Evolutionary conservation across 1,140 invertebrate species (phyloP).

Genomic region (Diuraphis noxia): DNA sequence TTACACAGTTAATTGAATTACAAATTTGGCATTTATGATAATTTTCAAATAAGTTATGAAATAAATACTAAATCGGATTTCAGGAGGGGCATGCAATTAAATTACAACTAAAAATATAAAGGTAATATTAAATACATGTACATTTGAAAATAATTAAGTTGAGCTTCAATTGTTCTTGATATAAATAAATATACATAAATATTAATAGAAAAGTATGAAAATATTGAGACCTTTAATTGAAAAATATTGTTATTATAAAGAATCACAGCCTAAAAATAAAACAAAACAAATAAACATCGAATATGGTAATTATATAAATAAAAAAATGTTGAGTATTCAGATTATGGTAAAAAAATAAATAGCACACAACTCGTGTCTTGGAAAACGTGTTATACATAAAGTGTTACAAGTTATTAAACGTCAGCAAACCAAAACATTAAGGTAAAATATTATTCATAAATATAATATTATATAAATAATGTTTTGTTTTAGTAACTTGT

Average conservation of each 20-base stretch:
- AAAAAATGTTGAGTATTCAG: not conserved
- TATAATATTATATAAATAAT: slow-evolving; percentile 26
- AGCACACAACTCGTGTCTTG: slow-evolving; percentile 15
- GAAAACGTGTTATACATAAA: slow-evolving; percentile 39
- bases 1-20: not conserved
- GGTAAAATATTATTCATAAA: slow-evolving; percentile 1
- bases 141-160: not conserved
- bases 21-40: not conserved
- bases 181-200: slow-evolving; percentile 2
- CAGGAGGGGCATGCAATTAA: not conserved
- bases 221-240: slow-evolving; percentile 30
- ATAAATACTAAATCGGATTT: not conserved
- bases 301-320: slow-evolving; percentile 37
- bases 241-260: slow-evolving; percentile 47
- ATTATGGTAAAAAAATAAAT: slow-evolving; percentile 33
- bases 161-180: slow-evolving; percentile 2
- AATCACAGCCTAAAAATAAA: slow-evolving; percentile 52
- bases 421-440: slow-evolving; percentile 38
- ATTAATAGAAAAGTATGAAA: slow-evolving; percentile 39
- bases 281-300: slow-evolving; percentile 2
- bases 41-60: not conserved
- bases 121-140: not conserved
- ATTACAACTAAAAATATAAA: not conserved
- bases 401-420: slow-evolving; percentile 49
- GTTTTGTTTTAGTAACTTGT: slow-evolving; percentile 51